Evolutionary conservation across 2,888 invertebrate genomes (phyloP).

Genomic region (Dasypolia templi): DNA sequence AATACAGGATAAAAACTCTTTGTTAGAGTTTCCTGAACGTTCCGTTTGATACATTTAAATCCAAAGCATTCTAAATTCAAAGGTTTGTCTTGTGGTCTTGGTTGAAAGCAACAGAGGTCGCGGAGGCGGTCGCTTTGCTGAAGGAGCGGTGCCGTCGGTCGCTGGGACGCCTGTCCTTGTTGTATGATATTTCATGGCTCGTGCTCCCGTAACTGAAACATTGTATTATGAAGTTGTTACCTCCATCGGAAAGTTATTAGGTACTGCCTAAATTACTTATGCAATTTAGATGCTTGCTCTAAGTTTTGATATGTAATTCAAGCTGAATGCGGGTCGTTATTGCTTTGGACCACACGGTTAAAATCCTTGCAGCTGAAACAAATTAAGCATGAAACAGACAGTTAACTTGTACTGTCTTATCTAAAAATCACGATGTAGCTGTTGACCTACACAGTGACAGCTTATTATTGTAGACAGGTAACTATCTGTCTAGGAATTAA

Average conservation of each 20-base stretch:
- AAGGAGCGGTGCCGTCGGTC: constrained; percentile 68
- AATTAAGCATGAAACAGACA: constrained; percentile 8
- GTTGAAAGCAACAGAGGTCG: constrained; percentile 70
- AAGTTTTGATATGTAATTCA: neutral
- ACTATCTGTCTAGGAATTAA: neutral
- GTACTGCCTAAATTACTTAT: neutral
- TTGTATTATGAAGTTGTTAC: neutral
- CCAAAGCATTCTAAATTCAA: constrained; percentile 36
- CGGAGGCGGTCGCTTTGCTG: constrained; percentile 72
- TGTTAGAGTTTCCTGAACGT: constrained; percentile 18
- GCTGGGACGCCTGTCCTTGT: constrained; percentile 67
- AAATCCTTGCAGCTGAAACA: constrained; percentile 20
- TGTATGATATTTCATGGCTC: constrained; percentile 73
- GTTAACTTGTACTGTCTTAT: neutral
- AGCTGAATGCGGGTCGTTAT: neutral
- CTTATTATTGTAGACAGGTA: constrained; percentile 5
- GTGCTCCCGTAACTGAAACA: constrained; percentile 67
- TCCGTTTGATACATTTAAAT: constrained; percentile 47
- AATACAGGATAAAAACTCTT: constrained; percentile 28
- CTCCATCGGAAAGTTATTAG: too few species aligned
- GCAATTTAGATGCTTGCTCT: neutral
- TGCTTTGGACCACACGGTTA: constrained; percentile 3
- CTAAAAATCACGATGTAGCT: neutral
- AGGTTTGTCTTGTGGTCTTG: constrained; percentile 62
- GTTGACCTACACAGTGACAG: constrained; percentile 2